Conservation (phyloP, 2,113 vertebrate species). For the Sprattus sprattus region DNA sequence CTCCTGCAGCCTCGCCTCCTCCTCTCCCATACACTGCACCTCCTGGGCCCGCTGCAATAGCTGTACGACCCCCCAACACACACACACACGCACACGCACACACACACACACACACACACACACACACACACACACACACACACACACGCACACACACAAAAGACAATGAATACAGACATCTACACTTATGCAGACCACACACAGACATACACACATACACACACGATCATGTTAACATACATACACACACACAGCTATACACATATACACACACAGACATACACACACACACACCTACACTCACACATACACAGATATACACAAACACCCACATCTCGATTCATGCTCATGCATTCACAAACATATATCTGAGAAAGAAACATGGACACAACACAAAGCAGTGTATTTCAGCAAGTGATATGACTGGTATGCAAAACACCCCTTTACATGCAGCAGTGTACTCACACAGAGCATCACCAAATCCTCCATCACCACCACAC, state of each 20-base stretch:
- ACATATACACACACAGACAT: not conserved
- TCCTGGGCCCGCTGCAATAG: conserved; percentile 49
- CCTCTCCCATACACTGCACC: conserved; percentile 21
- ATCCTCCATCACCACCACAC: not conserved
- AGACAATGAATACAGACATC: too few relatives aligned
- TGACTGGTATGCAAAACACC: not conserved
- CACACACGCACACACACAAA: not conserved
- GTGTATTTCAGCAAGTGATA: not conserved
- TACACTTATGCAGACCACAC: not conserved
- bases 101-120: conserved; percentile 4
- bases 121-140: not conserved
- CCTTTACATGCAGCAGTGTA: not conserved
- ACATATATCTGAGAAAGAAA: not conserved
- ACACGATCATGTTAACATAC: too few relatives aligned
- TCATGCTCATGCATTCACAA: not conserved
- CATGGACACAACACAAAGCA: not conserved
- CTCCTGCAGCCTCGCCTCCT: conserved; percentile 33
- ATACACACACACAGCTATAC: not conserved
- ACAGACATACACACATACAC: not conserved
- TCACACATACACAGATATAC: not conserved
- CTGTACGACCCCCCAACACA: not conserved
- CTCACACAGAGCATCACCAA: not conserved
- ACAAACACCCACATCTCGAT: not conserved
- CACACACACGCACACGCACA: conserved; percentile 28
- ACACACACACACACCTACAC: not conserved